Base-by-base conservation (phyloP, 2,888 invertebrate species). In the Nesidiocoris tenuis region DNA sequence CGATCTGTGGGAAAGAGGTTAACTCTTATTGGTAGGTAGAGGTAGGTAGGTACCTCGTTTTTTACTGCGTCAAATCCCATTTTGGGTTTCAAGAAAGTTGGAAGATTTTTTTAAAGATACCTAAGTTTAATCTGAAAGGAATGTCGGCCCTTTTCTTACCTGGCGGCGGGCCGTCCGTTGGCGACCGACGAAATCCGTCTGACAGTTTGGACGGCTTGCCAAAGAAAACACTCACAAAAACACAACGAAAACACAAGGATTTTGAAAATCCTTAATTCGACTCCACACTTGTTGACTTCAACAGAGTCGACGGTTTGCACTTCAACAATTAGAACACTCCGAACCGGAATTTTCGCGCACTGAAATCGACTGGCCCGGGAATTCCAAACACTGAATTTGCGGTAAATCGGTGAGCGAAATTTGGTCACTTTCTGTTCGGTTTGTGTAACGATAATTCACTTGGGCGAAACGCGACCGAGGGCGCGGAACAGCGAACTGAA, bases 141-240 rank as follows among this genome's bases (percentile, higher is more conserved):
- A n/a, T n/a, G n/a, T n/a, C n/a, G n/a, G n/a, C n/a, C n/a, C n/a
- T 39, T 39, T 39, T 17, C 70, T 7, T 9, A 70, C 70, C 70
- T 70, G 70, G 70, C 61, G 70, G 70, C 57, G 70, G 70, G 70
- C 59, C 70, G 70, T 70, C 57, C 57, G 59, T 70, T 24, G 70
- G 70, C 57, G 70, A 59, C 59, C 57, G 70, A 59, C 57, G 70
- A 59, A 59, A 59, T 21, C 70, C 70, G 56, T 59, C 57, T 70
- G 70, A 70, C 70, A 70, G 70, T 57, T 70, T 70, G 59, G 61
- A 59, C 16, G 23, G 16, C 24, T 70, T 59, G 70, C 39, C 39
- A 39, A 12, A 7, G 12, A 39, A 39, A 39, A 7, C 39, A 39
- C 39, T 39, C 39, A 39, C 39, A 39, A 3, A 39, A 39, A 39